Evolutionary conservation across 2,888 invertebrate species (phyloP), one percentile per base, ranked within the genome.

Genomic region (Adela reaumurella): DNA sequence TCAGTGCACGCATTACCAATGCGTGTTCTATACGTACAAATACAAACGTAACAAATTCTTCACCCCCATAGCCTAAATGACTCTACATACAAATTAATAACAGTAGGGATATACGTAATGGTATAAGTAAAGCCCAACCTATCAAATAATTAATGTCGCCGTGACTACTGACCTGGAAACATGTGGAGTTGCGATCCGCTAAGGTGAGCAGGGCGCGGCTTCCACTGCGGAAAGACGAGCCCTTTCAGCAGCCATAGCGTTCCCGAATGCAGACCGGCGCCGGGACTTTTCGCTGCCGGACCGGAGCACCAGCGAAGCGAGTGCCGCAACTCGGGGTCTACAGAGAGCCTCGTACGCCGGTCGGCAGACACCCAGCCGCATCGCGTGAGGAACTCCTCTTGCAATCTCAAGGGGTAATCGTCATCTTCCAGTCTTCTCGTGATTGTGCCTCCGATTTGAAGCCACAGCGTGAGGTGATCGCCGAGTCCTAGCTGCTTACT

Each of bases 171-270:
- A n/a, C 77, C 73, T 46, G 81, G 84, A 62, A 80, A 83, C 52
- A 85, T 78, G 61, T 83, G 78, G 50, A 87, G 69, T 54, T 81
- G 73, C 29, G 83, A 83, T 54, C 84, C 85, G 58, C 84, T 73
- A 50, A 86, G 69, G 55, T 83, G 81, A 29, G 85, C 74, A 24
- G 81, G 74, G 54, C 85, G 73, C 48, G 81, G 74, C 61, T 83
- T 83, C 86, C 86, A 87, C 61, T 86, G 86, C 41, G 87, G 86
- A 56, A 86, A 84, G 46, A 86, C 87, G 55, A 86, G 79, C 45
- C 86, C 86, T 63, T 87, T 87, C 46, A 87, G 65, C 45, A 87
- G 78, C 55, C 83, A 71, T 45, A 84, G 64, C 49, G 81, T 82
- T 19, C 82, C 76, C 48, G 83, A 78, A 28, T 64, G 63, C 16